A percentile compares a stretch with the other conserved stretches of the same genome.
Conservation (phyloP, 2,888 invertebrate genomes). For the Hetaerina titia region DNA sequence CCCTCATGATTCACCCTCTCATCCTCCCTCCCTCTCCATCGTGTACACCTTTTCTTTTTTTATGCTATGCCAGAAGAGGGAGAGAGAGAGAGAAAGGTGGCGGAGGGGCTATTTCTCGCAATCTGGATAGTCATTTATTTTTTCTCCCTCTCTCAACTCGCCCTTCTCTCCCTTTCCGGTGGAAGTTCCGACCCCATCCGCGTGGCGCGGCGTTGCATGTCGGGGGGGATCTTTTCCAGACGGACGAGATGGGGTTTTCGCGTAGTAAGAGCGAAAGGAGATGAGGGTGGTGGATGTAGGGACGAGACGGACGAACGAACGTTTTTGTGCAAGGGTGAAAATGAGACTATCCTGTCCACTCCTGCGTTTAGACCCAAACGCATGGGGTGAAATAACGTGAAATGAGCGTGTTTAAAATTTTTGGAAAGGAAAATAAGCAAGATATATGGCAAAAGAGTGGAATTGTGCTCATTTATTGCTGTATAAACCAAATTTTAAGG, state of each 20-base stretch:
- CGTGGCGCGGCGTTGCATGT: background rate
- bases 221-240: background rate
- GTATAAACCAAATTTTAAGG: too few species aligned
- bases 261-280: too few species aligned
- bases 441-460: too few species aligned
- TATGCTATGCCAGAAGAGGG: background rate
- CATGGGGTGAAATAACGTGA: too few species aligned
- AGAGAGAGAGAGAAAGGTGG: background rate
- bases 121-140: background rate
- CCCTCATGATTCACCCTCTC: background rate
- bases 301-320: too few species aligned
- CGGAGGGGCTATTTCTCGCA: slow-evolving; percentile 21
- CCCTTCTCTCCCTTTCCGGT: background rate
- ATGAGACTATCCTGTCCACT: too few species aligned
- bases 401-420: too few species aligned
- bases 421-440: too few species aligned
- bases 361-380: too few species aligned
- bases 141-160: background rate
- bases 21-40: background rate
- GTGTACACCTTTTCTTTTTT: background rate
- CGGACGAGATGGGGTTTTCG: background rate
- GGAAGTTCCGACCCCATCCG: background rate
- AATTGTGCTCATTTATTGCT: too few species aligned
- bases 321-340: too few species aligned
- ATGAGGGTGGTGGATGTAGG: too few species aligned